A percentile compares a stretch with the other conserved stretches of the same genome.
Evolutionary conservation across 2,113 vertebrate species (phyloP).

Genomic region (Shinisaurus crocodilurus): DNA sequence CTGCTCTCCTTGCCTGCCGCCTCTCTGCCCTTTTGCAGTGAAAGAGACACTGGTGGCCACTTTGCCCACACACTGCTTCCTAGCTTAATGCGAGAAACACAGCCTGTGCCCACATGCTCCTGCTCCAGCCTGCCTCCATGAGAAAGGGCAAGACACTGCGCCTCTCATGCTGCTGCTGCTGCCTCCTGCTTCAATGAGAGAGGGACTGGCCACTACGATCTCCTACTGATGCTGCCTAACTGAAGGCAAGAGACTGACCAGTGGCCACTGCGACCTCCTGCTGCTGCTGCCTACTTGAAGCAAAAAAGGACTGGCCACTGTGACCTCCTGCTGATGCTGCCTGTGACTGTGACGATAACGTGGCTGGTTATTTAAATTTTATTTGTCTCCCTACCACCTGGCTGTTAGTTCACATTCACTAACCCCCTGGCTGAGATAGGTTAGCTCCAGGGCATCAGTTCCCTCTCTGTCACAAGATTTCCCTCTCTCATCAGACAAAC

Average conservation of each 20-base stretch:
- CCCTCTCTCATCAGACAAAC: no score
- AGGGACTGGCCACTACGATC: no score
- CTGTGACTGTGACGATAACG: no score
- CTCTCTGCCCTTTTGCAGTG: neutral
- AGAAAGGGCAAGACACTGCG: neutral
- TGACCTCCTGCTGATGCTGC: no score
- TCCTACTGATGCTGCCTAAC: neutral
- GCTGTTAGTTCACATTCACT: no score
- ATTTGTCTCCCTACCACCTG: no score
- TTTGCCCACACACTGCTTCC: neutral
- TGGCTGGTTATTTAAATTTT: no score
- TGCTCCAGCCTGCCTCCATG: neutral
- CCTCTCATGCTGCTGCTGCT: neutral
- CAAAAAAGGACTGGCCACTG: no score
- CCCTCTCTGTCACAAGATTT: no score
- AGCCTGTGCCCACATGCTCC: no score
- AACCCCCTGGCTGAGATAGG: no score
- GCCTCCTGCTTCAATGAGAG: neutral
- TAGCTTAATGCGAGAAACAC: neutral
- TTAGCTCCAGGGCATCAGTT: no score
- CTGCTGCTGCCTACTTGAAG: neutral
- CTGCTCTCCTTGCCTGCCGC: neutral
- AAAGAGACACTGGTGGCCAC: neutral
- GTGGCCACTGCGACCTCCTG: neutral
- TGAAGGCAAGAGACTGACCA: neutral